Percentiles rank a stretch among this genome's conserved stretches.
Evolutionary conservation across 2,113 vertebrate species (phyloP).

Genomic region (Aplodontia rufa): DNA sequence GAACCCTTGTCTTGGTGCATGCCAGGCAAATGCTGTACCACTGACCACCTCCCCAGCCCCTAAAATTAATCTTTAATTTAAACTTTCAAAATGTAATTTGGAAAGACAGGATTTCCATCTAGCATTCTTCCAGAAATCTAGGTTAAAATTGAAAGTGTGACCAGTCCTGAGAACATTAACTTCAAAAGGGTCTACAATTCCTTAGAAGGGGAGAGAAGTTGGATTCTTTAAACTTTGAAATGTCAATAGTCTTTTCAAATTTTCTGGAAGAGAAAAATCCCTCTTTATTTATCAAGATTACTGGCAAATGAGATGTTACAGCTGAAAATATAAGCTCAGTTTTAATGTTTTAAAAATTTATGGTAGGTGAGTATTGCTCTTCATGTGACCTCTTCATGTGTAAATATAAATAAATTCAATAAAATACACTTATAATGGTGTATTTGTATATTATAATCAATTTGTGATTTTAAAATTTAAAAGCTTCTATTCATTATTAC

Average conservation of each 20-base stretch:
- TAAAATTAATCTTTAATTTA: background rate
- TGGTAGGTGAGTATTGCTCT: background rate
- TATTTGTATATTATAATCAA: background rate
- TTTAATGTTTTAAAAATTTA: constrained; percentile 36
- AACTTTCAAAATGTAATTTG: background rate
- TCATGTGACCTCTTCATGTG: background rate
- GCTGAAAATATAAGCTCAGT: background rate
- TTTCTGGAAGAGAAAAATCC: background rate
- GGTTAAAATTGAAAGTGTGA: background rate
- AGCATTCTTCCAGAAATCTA: background rate
- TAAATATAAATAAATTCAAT: constrained; percentile 12
- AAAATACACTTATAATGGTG: background rate
- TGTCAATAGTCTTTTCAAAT: background rate
- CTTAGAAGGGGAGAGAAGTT: background rate
- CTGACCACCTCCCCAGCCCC: too few species aligned
- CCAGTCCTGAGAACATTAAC: background rate
- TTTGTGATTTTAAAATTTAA: background rate
- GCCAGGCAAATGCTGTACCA: too few species aligned
- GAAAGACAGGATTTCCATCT: constrained; percentile 27
- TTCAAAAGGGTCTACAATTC: background rate
- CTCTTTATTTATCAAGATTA: constrained; percentile 20
- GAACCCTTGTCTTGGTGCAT: too few species aligned
- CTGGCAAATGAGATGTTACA: background rate
- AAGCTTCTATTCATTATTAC: constrained; percentile 1
- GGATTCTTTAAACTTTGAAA: background rate